These are phyloP conservation scores for Pelodytes ibericus DNA, from an alignment of 2,797 vertebrate species.

Conservation along the genomic window DNA sequence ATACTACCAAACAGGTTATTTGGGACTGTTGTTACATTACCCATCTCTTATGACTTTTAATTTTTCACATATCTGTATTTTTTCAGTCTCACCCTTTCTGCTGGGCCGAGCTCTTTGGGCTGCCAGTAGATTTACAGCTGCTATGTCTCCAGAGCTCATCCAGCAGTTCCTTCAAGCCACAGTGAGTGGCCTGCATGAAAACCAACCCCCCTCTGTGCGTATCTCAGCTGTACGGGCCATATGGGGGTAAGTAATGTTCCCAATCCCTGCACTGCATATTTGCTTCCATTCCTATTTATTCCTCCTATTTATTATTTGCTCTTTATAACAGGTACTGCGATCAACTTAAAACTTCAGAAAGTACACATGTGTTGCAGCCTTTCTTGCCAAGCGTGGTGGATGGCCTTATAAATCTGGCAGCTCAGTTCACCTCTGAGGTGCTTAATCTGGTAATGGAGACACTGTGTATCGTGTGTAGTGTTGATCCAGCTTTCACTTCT, in stretches of 20 bases:
- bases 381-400: slow-evolving; percentile 95
- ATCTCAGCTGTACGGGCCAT: slow-evolving; percentile 96
- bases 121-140: slow-evolving; percentile 94
- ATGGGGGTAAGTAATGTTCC: slow-evolving; percentile 85
- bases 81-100: slow-evolving; percentile 90
- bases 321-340: slow-evolving; percentile 86
- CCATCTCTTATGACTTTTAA: neutral
- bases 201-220: slow-evolving; percentile 91
- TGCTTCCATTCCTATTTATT: neutral
- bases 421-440: slow-evolving; percentile 97
- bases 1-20: neutral
- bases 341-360: slow-evolving; percentile 94
- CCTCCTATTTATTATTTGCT: neutral
- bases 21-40: neutral
- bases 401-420: slow-evolving; percentile 91
- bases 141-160: slow-evolving; percentile 97
- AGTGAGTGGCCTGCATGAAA: slow-evolving; percentile 93
- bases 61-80: neutral
- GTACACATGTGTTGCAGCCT: slow-evolving; percentile 91
- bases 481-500: slow-evolving; percentile 91
- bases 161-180: slow-evolving; percentile 98
- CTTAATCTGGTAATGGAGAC: slow-evolving; percentile 98
- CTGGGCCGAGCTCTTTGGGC: slow-evolving; percentile 96
- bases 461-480: slow-evolving; percentile 94
- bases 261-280: neutral